Evolutionary conservation across 2,113 vertebrate species (phyloP).

Genomic region (Forbesichthys agassizii): DNA sequence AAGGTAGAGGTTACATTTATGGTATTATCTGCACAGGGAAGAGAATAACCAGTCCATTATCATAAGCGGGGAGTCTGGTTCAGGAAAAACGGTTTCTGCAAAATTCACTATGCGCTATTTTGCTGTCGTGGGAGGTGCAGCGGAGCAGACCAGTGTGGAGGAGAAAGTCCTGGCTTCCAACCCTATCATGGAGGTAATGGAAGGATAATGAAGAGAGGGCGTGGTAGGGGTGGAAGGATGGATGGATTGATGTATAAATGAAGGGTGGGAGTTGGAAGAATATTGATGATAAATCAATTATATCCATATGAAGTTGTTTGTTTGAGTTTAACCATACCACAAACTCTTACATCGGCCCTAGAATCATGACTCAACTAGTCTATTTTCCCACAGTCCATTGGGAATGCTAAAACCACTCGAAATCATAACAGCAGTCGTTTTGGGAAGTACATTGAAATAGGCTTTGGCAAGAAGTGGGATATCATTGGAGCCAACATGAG

Average conservation of each 20-base stretch:
- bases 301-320: background rate
- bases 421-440: conserved; percentile 85
- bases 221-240: background rate
- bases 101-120: conserved; percentile 82
- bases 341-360: background rate
- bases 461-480: conserved; percentile 71
- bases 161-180: conserved; percentile 79
- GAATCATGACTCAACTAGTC: background rate
- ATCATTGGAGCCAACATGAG: conserved; percentile 81
- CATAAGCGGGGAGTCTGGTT: conserved; percentile 82
- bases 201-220: background rate
- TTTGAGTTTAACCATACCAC: background rate
- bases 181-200: conserved; percentile 80
- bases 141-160: conserved; percentile 78
- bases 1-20: too few relatives aligned
- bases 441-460: conserved; percentile 82
- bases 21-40: conserved; percentile 60
- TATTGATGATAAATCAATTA: background rate
- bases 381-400: conserved; percentile 73
- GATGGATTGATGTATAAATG: background rate
- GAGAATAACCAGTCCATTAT: conserved; percentile 81
- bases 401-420: conserved; percentile 80
- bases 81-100: conserved; percentile 80
- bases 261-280: background rate
- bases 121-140: conserved; percentile 78